These are phyloP conservation scores for Dolichallabes microphthalmus DNA, from an alignment of 2,113 vertebrate genomes.

Conservation along the genomic window DNA sequence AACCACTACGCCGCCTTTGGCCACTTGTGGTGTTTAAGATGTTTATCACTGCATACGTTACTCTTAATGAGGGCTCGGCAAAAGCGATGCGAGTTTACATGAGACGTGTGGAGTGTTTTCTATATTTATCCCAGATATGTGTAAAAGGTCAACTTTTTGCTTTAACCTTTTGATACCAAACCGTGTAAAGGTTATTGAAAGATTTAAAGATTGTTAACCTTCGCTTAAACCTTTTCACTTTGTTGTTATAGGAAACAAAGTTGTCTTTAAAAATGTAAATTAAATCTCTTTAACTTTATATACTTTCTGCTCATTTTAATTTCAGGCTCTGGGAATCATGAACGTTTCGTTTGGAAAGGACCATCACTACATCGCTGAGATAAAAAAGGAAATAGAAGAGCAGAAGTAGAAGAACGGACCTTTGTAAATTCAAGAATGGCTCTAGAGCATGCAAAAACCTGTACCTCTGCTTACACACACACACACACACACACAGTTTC, in stretches of 20 bases:
- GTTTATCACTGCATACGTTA: background rate
- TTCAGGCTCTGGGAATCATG: slow-evolving; percentile 92
- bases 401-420: slow-evolving; percentile 61
- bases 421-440: slow-evolving; percentile 37
- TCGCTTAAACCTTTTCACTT: background rate
- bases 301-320: slow-evolving; percentile 36
- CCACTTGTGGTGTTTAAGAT: background rate
- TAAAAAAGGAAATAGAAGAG: slow-evolving; percentile 88
- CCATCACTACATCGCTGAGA: slow-evolving; percentile 91
- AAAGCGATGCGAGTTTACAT: background rate
- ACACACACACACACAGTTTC: background rate
- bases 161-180: background rate
- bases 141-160: too few species aligned
- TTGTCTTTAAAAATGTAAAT: background rate
- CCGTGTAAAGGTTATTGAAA: background rate
- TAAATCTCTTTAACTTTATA: background rate
- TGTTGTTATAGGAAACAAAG: background rate
- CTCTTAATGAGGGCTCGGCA: background rate
- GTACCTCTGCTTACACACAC: slow-evolving; percentile 46
- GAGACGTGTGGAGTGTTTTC: background rate
- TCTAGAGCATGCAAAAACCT: slow-evolving; percentile 63
- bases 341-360: slow-evolving; percentile 94
- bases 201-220: too few species aligned
- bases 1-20: too few species aligned
- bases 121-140: background rate